Conservation (phyloP, 2,113 vertebrate species). For the Ctenomys sociabilis region DNA sequence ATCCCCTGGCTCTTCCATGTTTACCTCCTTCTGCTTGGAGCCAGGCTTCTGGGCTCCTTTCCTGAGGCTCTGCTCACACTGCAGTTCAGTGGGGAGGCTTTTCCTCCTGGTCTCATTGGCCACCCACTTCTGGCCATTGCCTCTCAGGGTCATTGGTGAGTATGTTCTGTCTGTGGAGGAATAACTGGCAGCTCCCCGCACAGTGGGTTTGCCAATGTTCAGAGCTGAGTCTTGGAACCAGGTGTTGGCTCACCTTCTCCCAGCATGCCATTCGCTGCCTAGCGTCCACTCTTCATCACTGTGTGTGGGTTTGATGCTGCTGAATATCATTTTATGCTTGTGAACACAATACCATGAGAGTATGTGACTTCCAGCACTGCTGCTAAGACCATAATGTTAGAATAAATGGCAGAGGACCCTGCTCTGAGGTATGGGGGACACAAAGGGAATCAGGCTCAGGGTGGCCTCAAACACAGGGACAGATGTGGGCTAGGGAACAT, state of each 20-base stretch:
- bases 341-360: background rate
- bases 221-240: background rate
- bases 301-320: rapidly evolving
- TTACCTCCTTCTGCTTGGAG: background rate
- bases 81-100: background rate
- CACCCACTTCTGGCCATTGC: background rate
- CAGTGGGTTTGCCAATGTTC: background rate
- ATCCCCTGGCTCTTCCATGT: background rate
- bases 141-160: background rate
- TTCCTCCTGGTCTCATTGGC: background rate
- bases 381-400: background rate
- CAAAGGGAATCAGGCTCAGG: background rate
- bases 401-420: background rate
- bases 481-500: background rate
- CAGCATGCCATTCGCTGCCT: background rate
- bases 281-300: rapidly evolving
- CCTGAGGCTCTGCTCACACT: background rate
- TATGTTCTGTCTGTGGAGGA: background rate
- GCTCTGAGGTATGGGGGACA: background rate
- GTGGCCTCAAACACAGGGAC: background rate
- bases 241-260: background rate
- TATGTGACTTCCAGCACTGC: background rate
- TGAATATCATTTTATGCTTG: background rate
- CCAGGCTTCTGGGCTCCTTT: background rate
- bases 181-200: background rate